These are phyloP conservation scores for Sakesphorus luctuosus DNA, from an alignment of 2,113 vertebrate genomes.

Conservation along the genomic window DNA sequence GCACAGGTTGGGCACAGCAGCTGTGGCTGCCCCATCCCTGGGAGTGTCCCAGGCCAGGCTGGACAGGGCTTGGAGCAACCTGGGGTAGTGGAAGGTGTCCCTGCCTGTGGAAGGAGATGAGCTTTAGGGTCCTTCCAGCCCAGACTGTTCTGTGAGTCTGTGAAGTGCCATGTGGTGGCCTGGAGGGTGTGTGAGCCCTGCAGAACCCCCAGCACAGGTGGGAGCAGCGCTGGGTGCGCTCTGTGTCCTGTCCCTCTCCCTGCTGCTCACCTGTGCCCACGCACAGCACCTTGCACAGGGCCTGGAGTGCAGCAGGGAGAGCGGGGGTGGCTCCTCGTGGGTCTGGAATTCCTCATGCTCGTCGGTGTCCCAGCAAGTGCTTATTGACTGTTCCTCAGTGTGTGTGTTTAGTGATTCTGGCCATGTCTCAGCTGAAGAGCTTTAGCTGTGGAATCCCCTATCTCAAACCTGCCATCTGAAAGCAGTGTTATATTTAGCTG, in stretches of 20 bases:
- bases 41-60: background rate
- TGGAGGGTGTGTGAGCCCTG: background rate
- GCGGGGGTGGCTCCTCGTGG: background rate
- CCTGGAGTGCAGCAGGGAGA: no score
- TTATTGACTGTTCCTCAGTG: background rate
- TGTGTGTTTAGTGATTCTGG: background rate
- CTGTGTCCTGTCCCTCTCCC: rapidly evolving
- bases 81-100: background rate
- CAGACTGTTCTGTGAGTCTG: background rate
- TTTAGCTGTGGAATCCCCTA: background rate
- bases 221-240: background rate
- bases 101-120: background rate
- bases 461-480: background rate
- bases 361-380: background rate
- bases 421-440: background rate
- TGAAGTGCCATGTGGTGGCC: rapidly evolving
- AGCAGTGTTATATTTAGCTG: constrained; percentile 31
- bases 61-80: rapidly evolving
- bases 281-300: rapidly evolving
- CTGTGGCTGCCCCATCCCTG: background rate
- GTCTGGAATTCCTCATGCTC: background rate
- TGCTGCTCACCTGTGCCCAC: background rate
- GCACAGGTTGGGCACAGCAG: background rate
- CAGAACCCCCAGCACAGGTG: background rate
- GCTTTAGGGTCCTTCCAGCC: background rate